Evolutionary conservation across 2,797 vertebrate species (phyloP), one percentile per base, ranked within the genome.

Genomic region (Poecilia picta): DNA sequence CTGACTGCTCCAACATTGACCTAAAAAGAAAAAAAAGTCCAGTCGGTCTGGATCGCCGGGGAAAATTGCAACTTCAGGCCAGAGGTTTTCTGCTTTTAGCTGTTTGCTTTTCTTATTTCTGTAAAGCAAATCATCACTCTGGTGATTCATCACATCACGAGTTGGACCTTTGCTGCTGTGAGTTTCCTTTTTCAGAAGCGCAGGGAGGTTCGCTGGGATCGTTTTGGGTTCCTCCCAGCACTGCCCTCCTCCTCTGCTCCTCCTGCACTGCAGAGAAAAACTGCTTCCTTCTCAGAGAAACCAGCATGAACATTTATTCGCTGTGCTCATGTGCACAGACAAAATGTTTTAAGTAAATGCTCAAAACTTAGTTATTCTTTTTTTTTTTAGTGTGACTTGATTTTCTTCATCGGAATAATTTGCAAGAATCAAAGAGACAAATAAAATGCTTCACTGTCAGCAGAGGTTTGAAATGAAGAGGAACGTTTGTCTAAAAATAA

Each of bases 81-180:
- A 68, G 68, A 81, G 78, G 81, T 75, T 80, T 81, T 81, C 81
- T 64, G 36, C 81, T 68, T 85, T 81, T 41, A 62, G 73, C 73
- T 84, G 88, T 89, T 91, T 90, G 64, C 85, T 81, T 91, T 85
- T 83, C 33, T 88, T 83, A 49, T 81, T 88, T 89, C 87, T 41
- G 79, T 81, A 86, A 87, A 86, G 78, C 33, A 8, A 73, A 84
- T 89, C 74, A 3, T 43, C 8, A 7, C 20, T 66, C 36, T 0
- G n/a, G 66, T 83, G 90, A 94, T 82, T 90, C 88, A 93, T 87
- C 62, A 51, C 79, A 77, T 87, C 82, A 66, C 51, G 51, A 79
- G 79, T 76, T 79, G 72, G 82, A 89, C 82, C 81, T 83, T 55
- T 83, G 83, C 81, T 49, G 83, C 81, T 88, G 75, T 76, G 78